Evolutionary conservation across 2,888 invertebrate genomes (phyloP).

Genomic region (Ectropis crepuscularia): DNA sequence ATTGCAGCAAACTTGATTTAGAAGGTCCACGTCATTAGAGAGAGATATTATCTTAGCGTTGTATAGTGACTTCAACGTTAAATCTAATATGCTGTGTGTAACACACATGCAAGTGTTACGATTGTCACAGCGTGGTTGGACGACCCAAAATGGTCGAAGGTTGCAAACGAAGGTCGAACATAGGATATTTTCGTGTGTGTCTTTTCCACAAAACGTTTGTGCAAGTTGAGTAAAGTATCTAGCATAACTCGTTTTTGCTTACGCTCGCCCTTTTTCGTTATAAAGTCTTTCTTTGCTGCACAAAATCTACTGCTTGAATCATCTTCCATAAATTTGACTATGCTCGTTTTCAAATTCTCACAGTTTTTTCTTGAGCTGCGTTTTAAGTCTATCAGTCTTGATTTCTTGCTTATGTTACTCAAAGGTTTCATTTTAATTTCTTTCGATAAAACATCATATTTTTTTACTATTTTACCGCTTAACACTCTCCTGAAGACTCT

Average conservation of each 20-base stretch:
- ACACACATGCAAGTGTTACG: conserved; percentile 24
- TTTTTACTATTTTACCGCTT: conserved; percentile 20
- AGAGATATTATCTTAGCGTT: conserved; percentile 16
- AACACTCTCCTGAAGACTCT: conserved; percentile 1
- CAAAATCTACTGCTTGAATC: conserved; percentile 28
- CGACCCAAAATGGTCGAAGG: conserved; percentile 22
- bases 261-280: conserved; percentile 22
- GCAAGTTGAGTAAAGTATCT: conserved; percentile 25
- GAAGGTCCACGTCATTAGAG: conserved; percentile 31
- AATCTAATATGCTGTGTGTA: conserved; percentile 30
- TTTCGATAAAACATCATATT: conserved; percentile 24
- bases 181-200: not conserved
- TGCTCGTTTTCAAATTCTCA: not conserved
- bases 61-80: conserved; percentile 24
- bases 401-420: not conserved
- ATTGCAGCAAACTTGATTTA: conserved; percentile 28
- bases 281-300: conserved; percentile 25
- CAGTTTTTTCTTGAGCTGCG: not conserved
- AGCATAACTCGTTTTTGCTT: conserved; percentile 33
- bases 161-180: too few relatives aligned
- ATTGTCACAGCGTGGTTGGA: conserved; percentile 21
- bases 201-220: not conserved
- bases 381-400: not conserved
- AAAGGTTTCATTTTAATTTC: conserved; percentile 29
- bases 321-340: conserved; percentile 29